Evolutionary conservation across 1,140 invertebrate genomes (phyloP).

Genomic region (Gryllus bimaculatus): DNA sequence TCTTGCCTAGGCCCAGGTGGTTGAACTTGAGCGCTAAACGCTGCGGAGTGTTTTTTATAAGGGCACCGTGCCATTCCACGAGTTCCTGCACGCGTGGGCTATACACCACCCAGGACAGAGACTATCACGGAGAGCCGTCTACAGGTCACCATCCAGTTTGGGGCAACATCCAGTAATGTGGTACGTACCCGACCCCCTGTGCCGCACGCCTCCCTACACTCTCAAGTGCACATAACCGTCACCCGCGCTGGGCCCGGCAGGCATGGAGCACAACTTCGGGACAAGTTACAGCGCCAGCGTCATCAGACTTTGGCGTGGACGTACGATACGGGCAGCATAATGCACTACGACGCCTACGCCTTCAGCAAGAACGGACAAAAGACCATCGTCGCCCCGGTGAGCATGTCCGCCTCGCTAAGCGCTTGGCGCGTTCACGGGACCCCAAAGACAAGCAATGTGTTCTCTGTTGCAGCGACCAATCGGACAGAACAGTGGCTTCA

Average conservation of each 20-base stretch:
- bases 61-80: too few species aligned
- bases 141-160: too few species aligned
- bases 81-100: too few species aligned
- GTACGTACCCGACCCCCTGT: too few species aligned
- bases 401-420: neutral
- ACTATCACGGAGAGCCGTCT: too few species aligned
- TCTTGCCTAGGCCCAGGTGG: too few species aligned
- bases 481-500: neutral
- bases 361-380: conserved; percentile 62
- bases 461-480: neutral
- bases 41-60: too few species aligned
- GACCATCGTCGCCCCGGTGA: conserved; percentile 58
- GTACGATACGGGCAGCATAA: conserved; percentile 72
- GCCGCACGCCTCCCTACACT: too few species aligned
- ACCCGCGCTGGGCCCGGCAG: conserved; percentile 27
- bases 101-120: too few species aligned
- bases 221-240: too few species aligned
- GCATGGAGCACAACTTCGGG: conserved; percentile 56
- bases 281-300: conserved; percentile 42
- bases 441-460: neutral
- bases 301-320: conserved; percentile 12
- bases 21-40: too few species aligned
- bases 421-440: neutral
- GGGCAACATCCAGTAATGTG: too few species aligned
- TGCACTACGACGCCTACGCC: conserved; percentile 71